Evolutionary conservation across 2,797 vertebrate species (phyloP), one percentile per base, ranked within the genome.

Genomic region (Acanthurus leucopareius): DNA sequence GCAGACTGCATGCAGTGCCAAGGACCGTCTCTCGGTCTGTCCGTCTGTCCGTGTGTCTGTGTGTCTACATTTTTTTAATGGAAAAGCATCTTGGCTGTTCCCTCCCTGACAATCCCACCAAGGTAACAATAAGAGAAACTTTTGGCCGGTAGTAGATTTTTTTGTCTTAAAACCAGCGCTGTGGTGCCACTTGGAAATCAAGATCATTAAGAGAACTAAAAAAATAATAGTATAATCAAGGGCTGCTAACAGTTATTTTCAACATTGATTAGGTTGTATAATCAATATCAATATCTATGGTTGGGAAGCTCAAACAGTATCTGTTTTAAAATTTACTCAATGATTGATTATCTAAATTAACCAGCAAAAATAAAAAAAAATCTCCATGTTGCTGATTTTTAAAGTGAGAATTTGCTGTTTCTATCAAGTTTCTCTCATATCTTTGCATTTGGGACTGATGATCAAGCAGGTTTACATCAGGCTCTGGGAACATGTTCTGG

Each of bases 1-100:
- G 79, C 44, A 67, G 73, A 58, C 78, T 13, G 69, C 45, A 75
- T 84, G 63, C 77, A 67, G 77, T 58, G 82, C 87, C 89, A 91
- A 74, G 60, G 77, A 48, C 71, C 11, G 64, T 84, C 14, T 79
- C 42, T 69, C 83, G 77, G 48, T 83, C 79, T 9, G 40, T 83
- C 79, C 6, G 40, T 81, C 75, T 60, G 47, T 81, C 75, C 82
- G 48, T 51, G 16, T 77, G 80, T 83, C 77, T 76, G 19, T 49
- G 25, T 69, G 10, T 67, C 47, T 84, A 68, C 85, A 83, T 83
- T 32, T 32, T 32, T 32, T 32, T 32, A 32, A 32, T 32, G 28
- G 28, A 32, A 32, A 32, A 32, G 28, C 28, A 32, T 32, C 5
- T 32, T 32, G 77, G 49, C 19, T 6, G 16, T 79, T 45, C 38